phyloP scores from a whole-genome alignment of 1,140 invertebrate genomes.

The Helicoverpa armigera region DNA sequence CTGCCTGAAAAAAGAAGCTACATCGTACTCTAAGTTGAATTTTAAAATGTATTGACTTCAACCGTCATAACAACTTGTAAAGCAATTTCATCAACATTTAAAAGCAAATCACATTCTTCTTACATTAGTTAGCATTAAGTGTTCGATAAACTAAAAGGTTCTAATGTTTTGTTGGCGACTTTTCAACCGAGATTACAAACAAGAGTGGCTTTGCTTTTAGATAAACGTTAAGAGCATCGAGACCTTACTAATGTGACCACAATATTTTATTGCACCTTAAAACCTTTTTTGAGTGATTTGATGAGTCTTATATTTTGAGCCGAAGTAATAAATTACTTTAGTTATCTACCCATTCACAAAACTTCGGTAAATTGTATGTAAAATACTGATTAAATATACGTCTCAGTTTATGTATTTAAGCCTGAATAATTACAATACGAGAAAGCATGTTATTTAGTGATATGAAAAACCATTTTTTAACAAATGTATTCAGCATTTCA shows the following conservation, averaged over 20 bases:
- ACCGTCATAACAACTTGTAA: background rate
- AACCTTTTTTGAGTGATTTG: constrained; percentile 12
- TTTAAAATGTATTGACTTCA: no score
- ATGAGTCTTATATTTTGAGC: background rate
- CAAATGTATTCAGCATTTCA: no score
- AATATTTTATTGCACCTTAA: background rate
- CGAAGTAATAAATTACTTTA: background rate
- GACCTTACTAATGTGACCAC: constrained; percentile 58
- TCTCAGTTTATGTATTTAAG: no score
- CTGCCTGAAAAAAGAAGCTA: no score
- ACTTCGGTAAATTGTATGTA: no score
- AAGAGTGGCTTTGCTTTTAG: constrained; percentile 70
- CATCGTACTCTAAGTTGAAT: no score
- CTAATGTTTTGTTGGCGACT: constrained; percentile 72
- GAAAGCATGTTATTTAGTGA: no score
- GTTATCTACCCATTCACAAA: background rate
- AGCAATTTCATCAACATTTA: background rate
- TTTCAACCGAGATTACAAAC: constrained; percentile 68
- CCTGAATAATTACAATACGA: no score
- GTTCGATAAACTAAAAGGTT: constrained; percentile 59
- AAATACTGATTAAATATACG: no score
- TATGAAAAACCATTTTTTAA: no score
- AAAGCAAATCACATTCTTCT: constrained; percentile 47
- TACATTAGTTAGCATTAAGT: constrained; percentile 57
- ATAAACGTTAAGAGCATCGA: constrained; percentile 70